These are phyloP conservation scores for Oreortyx pictus DNA, from an alignment of 2,797 vertebrate genomes.

Conservation along the genomic window DNA sequence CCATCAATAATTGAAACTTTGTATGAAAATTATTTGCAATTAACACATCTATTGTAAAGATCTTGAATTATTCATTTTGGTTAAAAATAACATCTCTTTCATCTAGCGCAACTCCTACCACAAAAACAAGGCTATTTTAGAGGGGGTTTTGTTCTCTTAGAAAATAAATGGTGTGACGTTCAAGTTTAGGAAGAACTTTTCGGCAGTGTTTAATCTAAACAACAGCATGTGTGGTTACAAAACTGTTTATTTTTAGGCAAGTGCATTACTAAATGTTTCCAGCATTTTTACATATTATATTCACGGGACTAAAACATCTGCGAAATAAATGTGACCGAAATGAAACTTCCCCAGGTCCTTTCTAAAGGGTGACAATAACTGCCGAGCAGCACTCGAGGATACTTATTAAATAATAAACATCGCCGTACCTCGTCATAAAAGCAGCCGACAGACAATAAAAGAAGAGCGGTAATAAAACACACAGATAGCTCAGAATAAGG, in stretches of 20 bases:
- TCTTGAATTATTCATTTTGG: conserved; percentile 67
- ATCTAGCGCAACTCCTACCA: conserved; percentile 49
- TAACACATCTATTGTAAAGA: conserved; percentile 68
- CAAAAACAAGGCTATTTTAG: conserved; percentile 44
- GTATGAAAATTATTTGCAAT: conserved; percentile 74
- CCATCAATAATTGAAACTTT: conserved; percentile 74
- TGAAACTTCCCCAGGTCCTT: conserved; percentile 74
- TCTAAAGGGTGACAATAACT: conserved; percentile 58
- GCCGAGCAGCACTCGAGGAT: conserved; percentile 60
- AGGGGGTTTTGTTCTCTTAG: conserved; percentile 45
- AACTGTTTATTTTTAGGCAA: conserved; percentile 83
- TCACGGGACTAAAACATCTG: conserved; percentile 77
- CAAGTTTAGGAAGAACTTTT: conserved; percentile 77
- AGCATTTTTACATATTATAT: conserved; percentile 79
- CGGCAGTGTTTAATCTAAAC: conserved; percentile 75
- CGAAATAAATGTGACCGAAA: conserved; percentile 77
- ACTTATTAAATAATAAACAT: conserved; percentile 67
- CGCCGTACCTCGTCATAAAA: conserved; percentile 69
- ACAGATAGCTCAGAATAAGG: conserved; percentile 60
- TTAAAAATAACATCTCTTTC: conserved; percentile 67
- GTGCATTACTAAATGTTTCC: conserved; percentile 80
- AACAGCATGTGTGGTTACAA: conserved; percentile 77
- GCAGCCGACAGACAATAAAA: conserved; percentile 74
- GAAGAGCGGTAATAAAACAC: conserved; percentile 62
- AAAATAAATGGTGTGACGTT: conserved; percentile 68